A percentile compares a stretch with the other conserved stretches of the same genome.
phyloP scores from a whole-genome alignment of 2,113 vertebrate genomes.

The Podilymbus podiceps region DNA sequence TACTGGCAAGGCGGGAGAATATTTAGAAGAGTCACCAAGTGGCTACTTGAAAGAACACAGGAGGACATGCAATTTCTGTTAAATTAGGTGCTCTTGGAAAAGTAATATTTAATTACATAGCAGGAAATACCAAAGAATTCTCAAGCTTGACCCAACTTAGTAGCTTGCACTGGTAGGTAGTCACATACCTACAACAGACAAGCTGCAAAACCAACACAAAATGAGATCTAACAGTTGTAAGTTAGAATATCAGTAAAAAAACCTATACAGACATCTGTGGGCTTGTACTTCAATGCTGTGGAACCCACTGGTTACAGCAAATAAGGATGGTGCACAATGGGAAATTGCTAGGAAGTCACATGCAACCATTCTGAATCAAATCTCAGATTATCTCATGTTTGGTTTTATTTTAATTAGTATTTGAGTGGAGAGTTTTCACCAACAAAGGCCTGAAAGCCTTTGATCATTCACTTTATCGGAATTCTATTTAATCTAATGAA shows the following conservation, averaged over 20 bases:
- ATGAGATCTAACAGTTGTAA: constrained; percentile 1
- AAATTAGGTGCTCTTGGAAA: constrained; percentile 19
- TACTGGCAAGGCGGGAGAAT: background rate
- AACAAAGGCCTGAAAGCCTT: constrained; percentile 58
- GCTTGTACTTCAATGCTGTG: background rate
- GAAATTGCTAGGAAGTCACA: constrained; percentile 40
- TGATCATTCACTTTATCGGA: constrained; percentile 19
- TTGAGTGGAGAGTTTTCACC: constrained; percentile 37
- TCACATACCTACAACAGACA: constrained; percentile 20
- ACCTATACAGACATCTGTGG: background rate
- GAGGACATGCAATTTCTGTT: constrained; percentile 9
- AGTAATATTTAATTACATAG: constrained; percentile 5
- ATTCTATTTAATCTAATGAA: constrained; percentile 61
- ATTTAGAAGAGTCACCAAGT: constrained; percentile 12
- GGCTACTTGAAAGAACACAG: constrained; percentile 7
- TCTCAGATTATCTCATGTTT: constrained; percentile 47
- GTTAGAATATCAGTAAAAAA: background rate
- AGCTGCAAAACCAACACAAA: constrained; percentile 48
- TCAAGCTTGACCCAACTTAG: constrained; percentile 28
- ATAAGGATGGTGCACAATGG: constrained; percentile 38
- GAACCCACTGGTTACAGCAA: constrained; percentile 22
- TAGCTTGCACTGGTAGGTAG: background rate
- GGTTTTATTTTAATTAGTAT: constrained; percentile 51
- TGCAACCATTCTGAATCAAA: constrained; percentile 32
- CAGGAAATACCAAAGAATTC: constrained; percentile 24